A percentile compares a stretch with the other conserved stretches of the same genome.
phyloP scores from a whole-genome alignment of 1,140 invertebrate genomes.

The Drosophila sp. region DNA sequence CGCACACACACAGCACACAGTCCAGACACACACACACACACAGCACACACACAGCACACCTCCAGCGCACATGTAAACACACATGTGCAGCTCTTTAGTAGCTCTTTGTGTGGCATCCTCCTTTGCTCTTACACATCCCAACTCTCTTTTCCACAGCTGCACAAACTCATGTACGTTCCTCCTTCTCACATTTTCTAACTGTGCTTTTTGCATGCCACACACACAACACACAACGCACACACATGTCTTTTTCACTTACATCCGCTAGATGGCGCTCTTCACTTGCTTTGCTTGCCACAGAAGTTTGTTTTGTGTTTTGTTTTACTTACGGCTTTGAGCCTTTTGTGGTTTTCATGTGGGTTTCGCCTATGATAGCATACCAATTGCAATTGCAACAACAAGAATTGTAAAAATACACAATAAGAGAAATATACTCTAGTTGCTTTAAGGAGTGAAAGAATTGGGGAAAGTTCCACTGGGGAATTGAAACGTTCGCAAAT shows the following conservation, averaged over 20 bases:
- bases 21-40: constrained; percentile 33
- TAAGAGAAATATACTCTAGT: background rate
- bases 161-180: constrained; percentile 2
- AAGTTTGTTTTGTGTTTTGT: constrained; percentile 57
- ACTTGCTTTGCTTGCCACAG: constrained; percentile 4
- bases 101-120: constrained; percentile 56
- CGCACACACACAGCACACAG: constrained; percentile 18
- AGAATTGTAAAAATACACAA: background rate
- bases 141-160: constrained; percentile 22
- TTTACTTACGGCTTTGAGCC: constrained; percentile 72
- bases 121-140: constrained; percentile 2
- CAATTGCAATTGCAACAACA: constrained; percentile 7
- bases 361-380: constrained; percentile 25
- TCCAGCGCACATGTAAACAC: constrained; percentile 38
- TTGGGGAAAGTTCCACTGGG: constrained; percentile 1
- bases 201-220: constrained; percentile 46
- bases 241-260: constrained; percentile 24
- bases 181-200: constrained; percentile 5
- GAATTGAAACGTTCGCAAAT: constrained; percentile 11
- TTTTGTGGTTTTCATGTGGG: constrained; percentile 64
- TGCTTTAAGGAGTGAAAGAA: background rate
- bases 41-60: constrained; percentile 19
- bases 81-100: constrained; percentile 65
- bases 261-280: constrained; percentile 36
- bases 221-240: constrained; percentile 19